phyloP scores from a whole-genome alignment of 2,113 vertebrate species.

The Tor tambroides region DNA sequence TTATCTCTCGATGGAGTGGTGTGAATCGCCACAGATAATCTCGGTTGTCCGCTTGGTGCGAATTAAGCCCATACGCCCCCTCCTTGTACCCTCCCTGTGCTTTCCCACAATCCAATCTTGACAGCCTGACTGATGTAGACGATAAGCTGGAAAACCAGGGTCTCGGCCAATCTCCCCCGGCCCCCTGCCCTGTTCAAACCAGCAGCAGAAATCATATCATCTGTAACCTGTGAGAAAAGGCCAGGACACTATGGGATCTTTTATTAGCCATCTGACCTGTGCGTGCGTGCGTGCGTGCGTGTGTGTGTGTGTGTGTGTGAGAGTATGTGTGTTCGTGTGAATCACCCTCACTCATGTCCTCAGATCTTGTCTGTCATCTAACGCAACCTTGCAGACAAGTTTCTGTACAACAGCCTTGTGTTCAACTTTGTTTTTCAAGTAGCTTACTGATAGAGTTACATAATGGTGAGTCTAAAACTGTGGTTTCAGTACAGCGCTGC shows the following conservation, averaged over 20 bases:
- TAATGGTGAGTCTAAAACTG: slow-evolving; percentile 59
- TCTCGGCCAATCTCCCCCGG: slow-evolving; percentile 70
- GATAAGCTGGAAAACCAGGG: slow-evolving; percentile 80
- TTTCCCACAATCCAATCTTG: slow-evolving; percentile 79
- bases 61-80: slow-evolving; percentile 69
- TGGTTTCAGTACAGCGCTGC: slow-evolving; percentile 64
- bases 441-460: not conserved
- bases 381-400: not conserved
- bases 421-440: not conserved
- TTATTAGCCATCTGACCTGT: slow-evolving; percentile 43
- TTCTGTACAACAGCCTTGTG: not conserved
- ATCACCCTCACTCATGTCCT: slow-evolving; percentile 14
- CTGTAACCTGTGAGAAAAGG: slow-evolving; percentile 18
- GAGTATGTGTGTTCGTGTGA: not conserved
- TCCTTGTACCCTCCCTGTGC: slow-evolving; percentile 65
- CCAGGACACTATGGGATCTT: slow-evolving; percentile 25
- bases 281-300: no score
- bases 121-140: slow-evolving; percentile 77
- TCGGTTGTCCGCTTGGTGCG: slow-evolving; percentile 66
- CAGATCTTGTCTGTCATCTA: not conserved
- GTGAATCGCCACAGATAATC: slow-evolving; percentile 58
- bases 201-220: slow-evolving; percentile 42
- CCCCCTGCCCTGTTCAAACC: slow-evolving; percentile 47
- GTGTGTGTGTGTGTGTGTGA: not conserved
- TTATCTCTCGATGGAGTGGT: slow-evolving; percentile 27